These are phyloP conservation scores for Bergia sp. DNA, from an alignment of 92 coral and sea anemone genomes.

Conservation along the genomic window DNA sequence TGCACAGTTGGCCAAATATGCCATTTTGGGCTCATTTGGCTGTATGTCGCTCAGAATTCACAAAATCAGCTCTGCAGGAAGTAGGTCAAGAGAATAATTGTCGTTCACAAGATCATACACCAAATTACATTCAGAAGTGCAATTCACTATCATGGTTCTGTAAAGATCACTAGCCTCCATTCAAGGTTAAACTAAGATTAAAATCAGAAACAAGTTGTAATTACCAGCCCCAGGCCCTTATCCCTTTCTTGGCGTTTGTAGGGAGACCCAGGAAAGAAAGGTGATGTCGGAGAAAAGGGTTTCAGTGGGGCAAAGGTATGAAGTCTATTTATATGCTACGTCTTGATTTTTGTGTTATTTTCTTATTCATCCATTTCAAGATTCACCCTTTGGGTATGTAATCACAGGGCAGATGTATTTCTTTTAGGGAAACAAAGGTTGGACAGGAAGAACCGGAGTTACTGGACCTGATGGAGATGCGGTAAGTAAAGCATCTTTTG, in stretches of 20 bases:
- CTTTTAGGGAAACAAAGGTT: conserved; percentile 1
- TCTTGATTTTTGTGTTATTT: neutral
- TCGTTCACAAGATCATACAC: too few relatives aligned
- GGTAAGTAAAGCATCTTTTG: neutral
- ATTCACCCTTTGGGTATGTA: neutral
- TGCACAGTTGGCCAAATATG: too few relatives aligned
- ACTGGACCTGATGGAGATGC: neutral
- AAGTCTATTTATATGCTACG: neutral
- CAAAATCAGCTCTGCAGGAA: too few relatives aligned
- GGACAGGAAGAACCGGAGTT: neutral
- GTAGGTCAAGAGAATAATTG: too few relatives aligned
- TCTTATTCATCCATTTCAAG: neutral
- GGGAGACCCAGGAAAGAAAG: neutral
- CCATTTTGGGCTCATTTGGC: too few relatives aligned
- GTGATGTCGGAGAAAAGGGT: neutral
- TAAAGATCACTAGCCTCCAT: too few relatives aligned
- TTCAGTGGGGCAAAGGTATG: neutral
- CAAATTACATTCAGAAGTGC: too few relatives aligned
- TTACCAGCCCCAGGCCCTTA: neutral
- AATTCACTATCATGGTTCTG: too few relatives aligned
- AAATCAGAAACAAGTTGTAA: too few relatives aligned
- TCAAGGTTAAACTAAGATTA: too few relatives aligned
- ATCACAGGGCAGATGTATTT: neutral
- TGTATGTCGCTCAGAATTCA: too few relatives aligned
- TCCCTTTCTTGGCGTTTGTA: neutral